phyloP scores from a whole-genome alignment of 2,888 invertebrate genomes.

The Phortica okadai region DNA sequence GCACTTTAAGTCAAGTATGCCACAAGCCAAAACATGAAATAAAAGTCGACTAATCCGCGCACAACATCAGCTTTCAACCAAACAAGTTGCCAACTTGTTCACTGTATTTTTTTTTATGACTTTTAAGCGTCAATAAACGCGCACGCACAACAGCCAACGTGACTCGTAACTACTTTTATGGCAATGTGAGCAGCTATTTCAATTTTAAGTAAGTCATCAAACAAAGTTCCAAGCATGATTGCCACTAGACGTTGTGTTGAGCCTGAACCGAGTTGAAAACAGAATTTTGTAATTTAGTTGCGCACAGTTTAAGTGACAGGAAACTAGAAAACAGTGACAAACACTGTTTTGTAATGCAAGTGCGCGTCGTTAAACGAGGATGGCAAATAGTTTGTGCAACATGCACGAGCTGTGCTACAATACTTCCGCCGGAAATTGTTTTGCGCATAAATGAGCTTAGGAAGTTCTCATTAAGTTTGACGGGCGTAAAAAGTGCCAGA shows the following conservation, averaged over 20 bases:
- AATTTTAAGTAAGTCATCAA: background rate
- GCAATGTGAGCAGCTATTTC: background rate
- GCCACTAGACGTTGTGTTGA: background rate
- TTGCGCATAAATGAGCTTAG: conserved; percentile 61
- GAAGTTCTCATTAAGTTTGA: conserved; percentile 24
- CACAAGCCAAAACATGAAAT: background rate
- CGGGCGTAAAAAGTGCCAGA: background rate
- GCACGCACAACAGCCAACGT: conserved; percentile 3
- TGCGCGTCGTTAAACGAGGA: no score
- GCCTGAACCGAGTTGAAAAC: background rate
- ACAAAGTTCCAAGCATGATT: background rate
- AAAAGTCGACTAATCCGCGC: background rate
- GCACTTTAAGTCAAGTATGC: background rate
- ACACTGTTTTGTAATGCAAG: no score
- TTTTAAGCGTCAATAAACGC: background rate
- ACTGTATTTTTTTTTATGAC: background rate
- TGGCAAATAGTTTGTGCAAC: conserved; percentile 47
- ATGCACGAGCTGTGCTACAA: background rate
- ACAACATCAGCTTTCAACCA: background rate
- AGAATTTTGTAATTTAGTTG: conserved; percentile 5
- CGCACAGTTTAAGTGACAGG: no score
- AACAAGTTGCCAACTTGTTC: background rate
- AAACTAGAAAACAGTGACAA: no score
- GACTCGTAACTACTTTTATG: conserved; percentile 11
- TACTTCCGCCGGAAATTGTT: conserved; percentile 54